phyloP scores from a whole-genome alignment of 2,797 vertebrate species.

The Sebastes matsubarae region DNA sequence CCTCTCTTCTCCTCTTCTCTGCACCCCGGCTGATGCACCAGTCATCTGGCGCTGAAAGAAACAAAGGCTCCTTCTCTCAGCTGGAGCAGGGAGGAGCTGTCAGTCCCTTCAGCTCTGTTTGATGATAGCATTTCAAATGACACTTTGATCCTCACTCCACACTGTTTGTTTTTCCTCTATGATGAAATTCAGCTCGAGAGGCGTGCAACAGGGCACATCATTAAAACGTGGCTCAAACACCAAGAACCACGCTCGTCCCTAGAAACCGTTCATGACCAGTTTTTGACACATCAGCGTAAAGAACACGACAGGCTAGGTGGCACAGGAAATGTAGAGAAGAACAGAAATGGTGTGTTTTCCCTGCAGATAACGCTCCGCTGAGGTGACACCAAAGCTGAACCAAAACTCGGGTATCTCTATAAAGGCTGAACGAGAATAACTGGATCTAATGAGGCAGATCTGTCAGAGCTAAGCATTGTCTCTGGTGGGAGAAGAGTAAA shows the following conservation, averaged over 20 bases:
- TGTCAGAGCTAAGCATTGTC: constrained; percentile 30
- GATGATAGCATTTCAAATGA: constrained; percentile 81
- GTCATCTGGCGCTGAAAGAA: constrained; percentile 53
- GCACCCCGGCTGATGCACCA: constrained; percentile 27
- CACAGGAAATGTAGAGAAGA: constrained; percentile 16
- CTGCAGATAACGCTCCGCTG: constrained; percentile 10
- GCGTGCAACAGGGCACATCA: constrained; percentile 75
- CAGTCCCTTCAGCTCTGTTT: constrained; percentile 71
- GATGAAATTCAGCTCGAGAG: constrained; percentile 79
- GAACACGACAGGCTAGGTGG: constrained; percentile 39
- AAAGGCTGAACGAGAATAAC: constrained; percentile 37
- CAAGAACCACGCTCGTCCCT: constrained; percentile 50
- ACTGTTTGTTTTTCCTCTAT: constrained; percentile 74
- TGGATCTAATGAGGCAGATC: constrained; percentile 53
- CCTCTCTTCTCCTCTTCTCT: not conserved
- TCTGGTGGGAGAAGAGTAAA: constrained; percentile 7
- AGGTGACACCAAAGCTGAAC: constrained; percentile 37
- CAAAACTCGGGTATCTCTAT: constrained; percentile 15
- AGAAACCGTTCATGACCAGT: constrained; percentile 50
- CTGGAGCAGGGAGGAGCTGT: constrained; percentile 73
- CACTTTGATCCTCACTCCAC: constrained; percentile 78
- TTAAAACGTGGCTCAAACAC: constrained; percentile 71
- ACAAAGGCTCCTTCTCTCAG: constrained; percentile 68
- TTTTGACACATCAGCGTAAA: constrained; percentile 42
- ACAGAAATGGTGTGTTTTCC: constrained; percentile 24